Conservation (phyloP, 2,113 vertebrate genomes). For the Rhynchopsitta pachyrhyncha region DNA sequence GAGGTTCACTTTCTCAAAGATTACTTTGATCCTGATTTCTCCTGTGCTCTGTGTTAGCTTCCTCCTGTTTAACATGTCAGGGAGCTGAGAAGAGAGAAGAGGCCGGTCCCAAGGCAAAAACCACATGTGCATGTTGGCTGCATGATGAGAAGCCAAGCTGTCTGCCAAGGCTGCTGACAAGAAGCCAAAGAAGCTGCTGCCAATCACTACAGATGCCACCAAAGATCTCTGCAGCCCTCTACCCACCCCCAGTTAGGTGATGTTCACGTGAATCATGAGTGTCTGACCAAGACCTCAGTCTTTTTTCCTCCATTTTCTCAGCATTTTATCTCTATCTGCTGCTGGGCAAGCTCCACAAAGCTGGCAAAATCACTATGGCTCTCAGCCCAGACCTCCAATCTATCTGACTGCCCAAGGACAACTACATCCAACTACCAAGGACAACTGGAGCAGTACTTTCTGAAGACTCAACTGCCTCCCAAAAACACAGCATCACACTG, state of each 20-base stretch:
- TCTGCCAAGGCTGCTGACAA: background rate
- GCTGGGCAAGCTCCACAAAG: background rate
- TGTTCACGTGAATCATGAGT: accelerated
- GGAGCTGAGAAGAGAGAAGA: background rate
- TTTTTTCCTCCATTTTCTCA: background rate
- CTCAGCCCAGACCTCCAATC: background rate
- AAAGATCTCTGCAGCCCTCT: background rate
- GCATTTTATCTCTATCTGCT: background rate
- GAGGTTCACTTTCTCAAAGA: background rate
- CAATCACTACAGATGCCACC: background rate
- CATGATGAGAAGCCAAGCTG: background rate
- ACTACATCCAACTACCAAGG: background rate
- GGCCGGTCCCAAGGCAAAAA: accelerated
- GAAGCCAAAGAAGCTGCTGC: background rate
- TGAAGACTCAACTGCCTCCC: background rate
- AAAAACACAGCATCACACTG: background rate
- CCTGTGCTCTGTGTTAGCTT: background rate
- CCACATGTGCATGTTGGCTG: accelerated
- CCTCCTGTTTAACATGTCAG: background rate
- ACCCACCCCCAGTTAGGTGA: background rate
- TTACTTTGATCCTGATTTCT: background rate
- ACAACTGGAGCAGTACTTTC: accelerated
- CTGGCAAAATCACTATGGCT: background rate
- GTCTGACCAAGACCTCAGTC: background rate
- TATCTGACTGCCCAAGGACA: background rate